These are phyloP conservation scores for Sceloporus tristichus DNA, from an alignment of 2,113 vertebrate species.

Conservation along the genomic window DNA sequence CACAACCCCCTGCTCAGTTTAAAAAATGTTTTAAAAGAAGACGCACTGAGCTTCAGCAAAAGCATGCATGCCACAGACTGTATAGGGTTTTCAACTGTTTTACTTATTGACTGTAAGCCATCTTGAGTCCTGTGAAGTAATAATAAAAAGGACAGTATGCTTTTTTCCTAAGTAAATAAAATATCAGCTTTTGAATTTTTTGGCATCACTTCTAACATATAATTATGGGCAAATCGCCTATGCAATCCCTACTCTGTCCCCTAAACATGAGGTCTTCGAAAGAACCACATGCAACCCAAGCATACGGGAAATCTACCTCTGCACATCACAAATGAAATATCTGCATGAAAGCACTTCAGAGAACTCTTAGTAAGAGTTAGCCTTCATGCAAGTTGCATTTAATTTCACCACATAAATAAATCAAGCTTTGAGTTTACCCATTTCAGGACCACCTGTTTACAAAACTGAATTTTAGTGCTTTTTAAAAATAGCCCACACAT, in stretches of 20 bases:
- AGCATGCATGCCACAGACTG: not conserved
- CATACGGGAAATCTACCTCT: accelerated
- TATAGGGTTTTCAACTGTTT: not conserved
- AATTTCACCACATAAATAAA: not conserved
- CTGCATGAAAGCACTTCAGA: slow-evolving; percentile 10
- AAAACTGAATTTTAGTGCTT: slow-evolving; percentile 48
- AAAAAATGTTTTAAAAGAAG: not conserved
- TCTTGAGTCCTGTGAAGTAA: not conserved
- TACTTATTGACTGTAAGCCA: not conserved
- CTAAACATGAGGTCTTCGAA: not conserved
- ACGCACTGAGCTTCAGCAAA: not conserved
- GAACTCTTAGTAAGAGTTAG: not conserved
- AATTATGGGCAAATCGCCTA: slow-evolving; percentile 1
- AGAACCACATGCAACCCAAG: not conserved
- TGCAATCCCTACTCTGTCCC: not conserved
- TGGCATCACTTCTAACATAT: slow-evolving; percentile 21
- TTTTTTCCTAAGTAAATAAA: not conserved
- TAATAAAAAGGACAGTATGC: not conserved
- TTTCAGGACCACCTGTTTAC: not conserved
- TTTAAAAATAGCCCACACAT: slow-evolving; percentile 46
- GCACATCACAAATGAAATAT: slow-evolving; percentile 1
- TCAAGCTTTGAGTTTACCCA: not conserved
- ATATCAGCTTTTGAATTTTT: not conserved
- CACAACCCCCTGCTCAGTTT: not conserved
- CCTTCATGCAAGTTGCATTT: slow-evolving; percentile 34